Percentiles rank a stretch among this genome's conserved stretches.
phyloP scores from a whole-genome alignment of 2,113 vertebrate genomes.

The Aleadryas rufinucha region DNA sequence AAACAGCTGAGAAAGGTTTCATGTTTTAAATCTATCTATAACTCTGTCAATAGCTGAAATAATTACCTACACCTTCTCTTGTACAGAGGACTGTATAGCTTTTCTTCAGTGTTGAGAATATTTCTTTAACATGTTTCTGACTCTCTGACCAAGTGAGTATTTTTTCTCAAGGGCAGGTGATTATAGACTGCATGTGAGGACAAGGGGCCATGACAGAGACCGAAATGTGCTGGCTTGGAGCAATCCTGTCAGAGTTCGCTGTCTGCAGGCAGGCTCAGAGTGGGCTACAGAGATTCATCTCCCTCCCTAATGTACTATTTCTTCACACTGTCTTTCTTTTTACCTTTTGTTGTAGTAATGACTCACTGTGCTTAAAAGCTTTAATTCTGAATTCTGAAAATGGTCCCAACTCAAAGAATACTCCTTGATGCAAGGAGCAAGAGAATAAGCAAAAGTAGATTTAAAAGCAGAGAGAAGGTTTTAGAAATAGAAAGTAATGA shows the following conservation, averaged over 20 bases:
- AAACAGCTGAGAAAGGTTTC: not conserved
- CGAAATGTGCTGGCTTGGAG: not conserved
- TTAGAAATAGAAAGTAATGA: not conserved
- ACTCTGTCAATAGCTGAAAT: not conserved
- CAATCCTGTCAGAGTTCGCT: not conserved
- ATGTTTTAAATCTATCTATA: not conserved
- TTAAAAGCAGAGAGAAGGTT: not conserved
- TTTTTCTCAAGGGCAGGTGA: not conserved
- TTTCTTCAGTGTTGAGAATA: not conserved
- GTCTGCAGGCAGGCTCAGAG: not conserved
- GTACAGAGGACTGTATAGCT: not conserved
- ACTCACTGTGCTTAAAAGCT: conserved; percentile 19
- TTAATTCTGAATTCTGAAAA: not conserved
- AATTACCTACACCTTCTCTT: not conserved
- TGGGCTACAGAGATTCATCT: not conserved
- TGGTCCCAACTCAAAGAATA: not conserved
- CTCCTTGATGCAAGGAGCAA: not conserved
- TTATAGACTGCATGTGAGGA: not conserved
- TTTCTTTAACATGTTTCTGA: not conserved
- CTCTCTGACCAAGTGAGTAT: not conserved
- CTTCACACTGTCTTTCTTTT: not conserved
- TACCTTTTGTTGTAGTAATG: conserved; percentile 5
- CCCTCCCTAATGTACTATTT: not conserved
- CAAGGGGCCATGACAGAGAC: not conserved
- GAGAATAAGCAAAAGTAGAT: not conserved